Evolutionary conservation across 64 coral and sea anemone genomes (phyloP), one percentile per base, ranked within the genome.

Genomic region (Dendrophyllia cribrosa): DNA sequence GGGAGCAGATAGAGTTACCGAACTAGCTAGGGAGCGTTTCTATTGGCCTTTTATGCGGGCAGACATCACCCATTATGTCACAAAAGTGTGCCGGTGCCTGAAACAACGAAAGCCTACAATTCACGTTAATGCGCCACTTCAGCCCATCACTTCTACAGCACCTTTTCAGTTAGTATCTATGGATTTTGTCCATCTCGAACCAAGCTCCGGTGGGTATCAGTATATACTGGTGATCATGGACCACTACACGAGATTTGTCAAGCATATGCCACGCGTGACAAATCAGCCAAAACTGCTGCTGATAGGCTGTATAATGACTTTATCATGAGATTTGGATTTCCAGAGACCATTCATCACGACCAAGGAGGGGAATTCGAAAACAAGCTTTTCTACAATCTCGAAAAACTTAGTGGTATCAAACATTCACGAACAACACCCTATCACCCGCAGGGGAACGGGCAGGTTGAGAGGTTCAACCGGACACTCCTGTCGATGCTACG

Each of bases 1-100:
- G 16, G 82, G 82, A 13, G 23, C 64, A 14, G 82, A 86, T 7
- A 74, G 86, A 59, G 86, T 88, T 19, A 34, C 62, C 2, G 86
- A 56, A 21, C 19, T 88, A 61, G 66, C 70, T 14, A 70, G 51
- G 58, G 86, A 88, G 43, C 52, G 86, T 19, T 75, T 88, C 70
- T 88, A 60, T 75, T 88, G 70, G 86, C 86, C 86, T 2, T 88
- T 88, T 17, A 75, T 86, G 70, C 75, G 70, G 20, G 67, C 86
- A 73, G n/a, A n/a, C n/a, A n/a, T n/a, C n/a, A n/a, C n/a, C n/a
- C n/a, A n/a, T n/a, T n/a, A n/a, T n/a, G n/a, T 70, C 15, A 70
- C 82, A 43, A 63, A 20, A 47, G 63, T 86, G 24, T 86, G 82
- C 45, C 15, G 46, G 3, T 86, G 82, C 44, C 64, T 86, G 25